These are phyloP conservation scores for Trichonephila inaurata DNA, from an alignment of 1,140 invertebrate species.

Conservation along the genomic window DNA sequence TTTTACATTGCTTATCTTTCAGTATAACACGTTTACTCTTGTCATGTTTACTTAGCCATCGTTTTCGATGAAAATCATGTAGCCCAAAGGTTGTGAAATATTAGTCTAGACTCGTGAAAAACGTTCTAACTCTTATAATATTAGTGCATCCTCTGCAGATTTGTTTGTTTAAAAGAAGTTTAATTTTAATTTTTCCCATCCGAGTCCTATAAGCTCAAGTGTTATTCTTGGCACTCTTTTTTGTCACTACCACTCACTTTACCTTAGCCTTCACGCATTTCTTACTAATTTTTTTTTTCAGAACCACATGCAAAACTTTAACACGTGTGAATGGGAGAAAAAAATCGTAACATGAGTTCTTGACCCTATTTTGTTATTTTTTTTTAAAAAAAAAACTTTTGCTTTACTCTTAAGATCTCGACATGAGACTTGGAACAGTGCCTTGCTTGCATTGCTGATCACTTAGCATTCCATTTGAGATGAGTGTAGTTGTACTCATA, in stretches of 20 bases:
- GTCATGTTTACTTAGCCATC: neutral
- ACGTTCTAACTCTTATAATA: neutral
- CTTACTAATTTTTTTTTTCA: neutral
- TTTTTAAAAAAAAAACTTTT: too few species aligned
- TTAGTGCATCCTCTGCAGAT: neutral
- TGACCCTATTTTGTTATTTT: neutral
- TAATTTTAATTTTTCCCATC: neutral
- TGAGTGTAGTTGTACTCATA: neutral
- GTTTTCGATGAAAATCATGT: neutral
- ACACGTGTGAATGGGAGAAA: neutral
- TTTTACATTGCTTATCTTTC: neutral
- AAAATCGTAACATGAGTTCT: neutral
- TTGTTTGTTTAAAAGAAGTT: neutral
- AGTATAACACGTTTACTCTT: neutral
- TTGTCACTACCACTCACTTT: neutral
- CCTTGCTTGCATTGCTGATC: neutral
- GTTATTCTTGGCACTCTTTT: neutral
- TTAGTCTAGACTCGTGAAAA: neutral
- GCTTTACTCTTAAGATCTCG: neutral
- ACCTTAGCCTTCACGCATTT: neutral
- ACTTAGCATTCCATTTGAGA: neutral
- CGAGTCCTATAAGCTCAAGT: neutral
- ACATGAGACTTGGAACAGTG: constrained; percentile 7
- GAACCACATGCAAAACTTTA: neutral
- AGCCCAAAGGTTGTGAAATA: neutral